Base-by-base conservation (phyloP, 2,113 vertebrate genomes). In the Microtus montanus region DNA sequence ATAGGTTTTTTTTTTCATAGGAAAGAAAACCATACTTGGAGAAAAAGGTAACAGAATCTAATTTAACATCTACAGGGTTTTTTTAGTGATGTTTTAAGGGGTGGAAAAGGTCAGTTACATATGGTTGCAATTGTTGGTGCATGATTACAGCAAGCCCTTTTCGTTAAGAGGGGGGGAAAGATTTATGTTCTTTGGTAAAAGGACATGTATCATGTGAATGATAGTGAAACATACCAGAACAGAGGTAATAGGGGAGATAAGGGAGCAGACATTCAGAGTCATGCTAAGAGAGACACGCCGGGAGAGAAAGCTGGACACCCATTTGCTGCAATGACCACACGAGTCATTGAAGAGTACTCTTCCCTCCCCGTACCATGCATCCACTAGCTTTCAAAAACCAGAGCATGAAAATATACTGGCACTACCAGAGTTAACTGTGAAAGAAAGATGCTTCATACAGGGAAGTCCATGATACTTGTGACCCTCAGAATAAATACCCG, bases 131-230 rank as follows among this genome's bases (percentile, higher is more conserved):
- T 30, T 54, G 35, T 28, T 61, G 64, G 83, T 84, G 49, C 94
- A 84, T 78, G 94, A 97, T 95, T 97, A 97, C 49, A 22, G 44
- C 35, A 96, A 95, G 49, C 68, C 87, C 38, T 82, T 97, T 97
- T 93, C 95, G 83, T 87, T 77, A 86, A 96, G 95, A 97, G 47
- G 85, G 92, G 92, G 96, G 94, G 74, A 96, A 98, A 98, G 98
- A 98, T 98, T 98, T 98, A 97, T 98, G 97, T 83, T 96, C 97
- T 11, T 70, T 49, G 15, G 89, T 79, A 90, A 96, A 97, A 54
- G 89, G 97, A 97, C 87, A 74, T 58, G 3, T 97, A 95, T 97
- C 97, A 84, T 24, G 90, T 97, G 97, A 98, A 96, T 82, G 95
- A 97, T 95, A 97, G 3, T 54, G 86, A 93, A 95, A 96, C 93